Evolutionary conservation across 2,113 vertebrate genomes (phyloP), one percentile per base, ranked within the genome.

Genomic region (Apteryx mantelli): DNA sequence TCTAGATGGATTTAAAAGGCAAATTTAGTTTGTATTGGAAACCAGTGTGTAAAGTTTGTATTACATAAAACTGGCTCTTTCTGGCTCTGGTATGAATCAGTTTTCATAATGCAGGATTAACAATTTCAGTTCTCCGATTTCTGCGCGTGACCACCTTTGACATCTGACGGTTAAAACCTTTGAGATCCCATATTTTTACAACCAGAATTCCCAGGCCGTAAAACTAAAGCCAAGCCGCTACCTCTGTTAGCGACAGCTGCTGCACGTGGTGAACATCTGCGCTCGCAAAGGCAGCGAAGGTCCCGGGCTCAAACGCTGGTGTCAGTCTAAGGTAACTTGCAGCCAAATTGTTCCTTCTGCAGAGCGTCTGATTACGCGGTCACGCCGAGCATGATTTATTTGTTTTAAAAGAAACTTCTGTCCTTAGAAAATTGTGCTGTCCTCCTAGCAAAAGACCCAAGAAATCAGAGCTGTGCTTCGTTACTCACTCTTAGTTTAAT

Each of bases 61-160:
- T 92, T 88, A 64, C 63, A 22, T 46, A 32, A 82, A 94, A 46
- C 46, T 70, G 76, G 5, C 52, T 96, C 78, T 53, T 74, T 65
- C 88, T 94, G 86, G 68, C 64, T 77, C 88, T 92, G 93, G 89
- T 48, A 86, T 16, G 32, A 92, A 89, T 97, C 65, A 38, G 84
- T 92, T 97, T 93, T 80, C 90, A 64, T 40, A 91, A 44, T 40
- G 50, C 13, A 65, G 52, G 52, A 96, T 96, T 96, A 98, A 68
- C 69, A 88, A 69, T 97, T 96, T 69, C 77, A 91, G 48, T 80
- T 34, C 21, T 91, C 69, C 58, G 7, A 87, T 91, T 97, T 90
- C 89, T 97, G 96, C 84, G 89, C 86, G 58, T 71, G 84, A 78
- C 96, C 96, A 91, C 96, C 95, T 97, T 93, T 98, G 95, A 91